Conservation (phyloP, 92 coral and sea anemone species). For the Pocillopora grandis region DNA sequence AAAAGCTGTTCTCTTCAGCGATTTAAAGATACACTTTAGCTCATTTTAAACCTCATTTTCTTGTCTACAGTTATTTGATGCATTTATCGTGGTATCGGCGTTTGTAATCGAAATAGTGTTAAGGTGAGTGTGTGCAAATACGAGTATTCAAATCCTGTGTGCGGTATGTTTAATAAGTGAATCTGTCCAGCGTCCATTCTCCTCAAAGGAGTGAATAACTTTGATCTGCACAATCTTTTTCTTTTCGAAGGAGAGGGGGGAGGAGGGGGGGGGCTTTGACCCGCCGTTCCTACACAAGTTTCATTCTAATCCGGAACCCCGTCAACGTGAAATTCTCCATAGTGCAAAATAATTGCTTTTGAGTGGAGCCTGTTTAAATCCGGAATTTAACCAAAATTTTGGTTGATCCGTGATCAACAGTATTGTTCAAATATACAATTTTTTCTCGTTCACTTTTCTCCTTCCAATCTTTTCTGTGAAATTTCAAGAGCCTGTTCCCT, state of each 20-base stretch:
- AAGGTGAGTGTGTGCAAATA: slow-evolving; percentile 36
- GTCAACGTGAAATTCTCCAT: no score
- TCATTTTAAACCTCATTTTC: not conserved
- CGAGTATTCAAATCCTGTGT: no score
- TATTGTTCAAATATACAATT: no score
- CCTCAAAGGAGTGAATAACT: no score
- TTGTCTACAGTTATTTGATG: slow-evolving; percentile 63
- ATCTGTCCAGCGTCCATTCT: no score
- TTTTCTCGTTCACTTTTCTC: no score
- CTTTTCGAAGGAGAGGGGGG: not conserved
- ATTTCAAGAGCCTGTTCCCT: not conserved
- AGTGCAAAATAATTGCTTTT: no score
- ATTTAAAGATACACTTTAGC: not conserved
- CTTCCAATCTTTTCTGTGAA: no score
- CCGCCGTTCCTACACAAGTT: not conserved
- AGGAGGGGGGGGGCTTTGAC: not conserved
- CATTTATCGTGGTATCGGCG: slow-evolving; percentile 59
- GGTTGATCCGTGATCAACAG: no score
- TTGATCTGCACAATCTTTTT: not conserved
- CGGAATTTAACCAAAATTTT: no score
- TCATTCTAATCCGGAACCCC: not conserved
- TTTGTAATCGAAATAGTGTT: slow-evolving; percentile 65
- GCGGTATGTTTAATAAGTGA: no score
- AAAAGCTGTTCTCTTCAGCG: not conserved
- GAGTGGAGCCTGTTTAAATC: no score